phyloP scores from a whole-genome alignment of 2,888 invertebrate genomes.

The Campoletis raptor region DNA sequence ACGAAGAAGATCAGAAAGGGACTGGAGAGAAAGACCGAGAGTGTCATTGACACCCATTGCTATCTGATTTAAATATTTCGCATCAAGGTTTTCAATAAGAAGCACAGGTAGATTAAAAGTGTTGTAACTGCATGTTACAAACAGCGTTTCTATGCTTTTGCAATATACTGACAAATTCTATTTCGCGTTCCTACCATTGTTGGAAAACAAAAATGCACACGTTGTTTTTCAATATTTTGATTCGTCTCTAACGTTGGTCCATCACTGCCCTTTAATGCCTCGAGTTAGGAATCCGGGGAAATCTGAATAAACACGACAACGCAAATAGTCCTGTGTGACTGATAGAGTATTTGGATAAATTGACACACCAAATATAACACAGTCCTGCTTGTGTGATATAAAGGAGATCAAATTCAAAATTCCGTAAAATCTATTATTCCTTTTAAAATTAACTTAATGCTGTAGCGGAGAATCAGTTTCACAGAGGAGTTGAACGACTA shows the following conservation, averaged over 20 bases:
- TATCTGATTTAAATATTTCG: conserved; percentile 53
- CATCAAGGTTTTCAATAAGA: conserved; percentile 31
- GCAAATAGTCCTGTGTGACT: not conserved
- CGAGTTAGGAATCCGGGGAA: too few species aligned
- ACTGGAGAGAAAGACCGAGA: conserved; percentile 7
- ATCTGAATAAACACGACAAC: not conserved
- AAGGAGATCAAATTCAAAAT: too few species aligned
- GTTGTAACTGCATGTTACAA: not conserved
- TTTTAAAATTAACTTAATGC: too few species aligned
- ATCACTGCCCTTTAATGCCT: too few species aligned
- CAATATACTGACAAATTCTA: not conserved
- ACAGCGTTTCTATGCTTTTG: not conserved
- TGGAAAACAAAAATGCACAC: not conserved
- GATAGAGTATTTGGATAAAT: not conserved
- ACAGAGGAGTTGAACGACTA: too few species aligned
- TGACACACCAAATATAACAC: too few species aligned
- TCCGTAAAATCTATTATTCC: too few species aligned
- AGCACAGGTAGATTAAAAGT: not conserved
- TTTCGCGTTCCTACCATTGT: not conserved
- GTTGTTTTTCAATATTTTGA: not conserved
- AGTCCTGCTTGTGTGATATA: too few species aligned
- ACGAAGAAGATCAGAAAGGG: conserved; percentile 2
- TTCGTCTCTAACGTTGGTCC: too few species aligned
- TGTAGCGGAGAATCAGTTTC: too few species aligned
- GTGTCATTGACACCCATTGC: conserved; percentile 65